These are phyloP conservation scores for Cosmia pyralina DNA, from an alignment of 2,888 invertebrate species.

Conservation along the genomic window DNA sequence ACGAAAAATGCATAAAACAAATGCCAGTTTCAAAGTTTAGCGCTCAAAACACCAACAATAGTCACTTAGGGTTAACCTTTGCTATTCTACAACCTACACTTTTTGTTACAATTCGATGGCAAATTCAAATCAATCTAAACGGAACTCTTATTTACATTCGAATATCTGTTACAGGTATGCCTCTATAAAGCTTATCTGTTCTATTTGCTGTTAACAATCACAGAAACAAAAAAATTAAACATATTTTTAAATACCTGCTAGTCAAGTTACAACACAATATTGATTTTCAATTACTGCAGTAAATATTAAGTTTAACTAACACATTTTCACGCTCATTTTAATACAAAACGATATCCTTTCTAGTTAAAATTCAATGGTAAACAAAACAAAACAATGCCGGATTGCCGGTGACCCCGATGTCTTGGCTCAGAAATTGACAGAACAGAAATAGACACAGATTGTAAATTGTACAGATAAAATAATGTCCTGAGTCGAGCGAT, in stretches of 20 bases:
- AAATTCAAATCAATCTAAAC: background rate
- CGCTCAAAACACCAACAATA: background rate
- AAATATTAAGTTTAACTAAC: background rate
- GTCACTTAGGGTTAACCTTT: background rate
- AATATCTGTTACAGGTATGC: background rate
- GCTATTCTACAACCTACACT: too few relatives aligned
- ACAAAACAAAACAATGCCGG: constrained; percentile 23
- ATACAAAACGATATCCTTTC: background rate
- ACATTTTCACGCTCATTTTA: background rate
- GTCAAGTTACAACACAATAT: background rate
- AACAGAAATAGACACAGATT: constrained; percentile 5
- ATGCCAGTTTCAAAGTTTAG: background rate
- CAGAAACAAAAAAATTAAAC: background rate
- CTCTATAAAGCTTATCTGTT: too few relatives aligned
- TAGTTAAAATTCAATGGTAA: background rate
- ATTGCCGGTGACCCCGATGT: background rate
- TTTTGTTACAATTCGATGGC: too few relatives aligned
- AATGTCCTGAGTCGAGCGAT: background rate
- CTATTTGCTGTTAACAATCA: background rate
- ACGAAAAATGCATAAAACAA: background rate
- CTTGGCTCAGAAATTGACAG: constrained; percentile 13
- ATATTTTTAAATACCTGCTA: constrained; percentile 11
- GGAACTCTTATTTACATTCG: background rate
- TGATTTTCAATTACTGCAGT: background rate
- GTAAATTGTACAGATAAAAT: constrained; percentile 29